These are phyloP conservation scores for Pogonus chalceus DNA, from an alignment of 1,140 invertebrate genomes.

Conservation along the genomic window DNA sequence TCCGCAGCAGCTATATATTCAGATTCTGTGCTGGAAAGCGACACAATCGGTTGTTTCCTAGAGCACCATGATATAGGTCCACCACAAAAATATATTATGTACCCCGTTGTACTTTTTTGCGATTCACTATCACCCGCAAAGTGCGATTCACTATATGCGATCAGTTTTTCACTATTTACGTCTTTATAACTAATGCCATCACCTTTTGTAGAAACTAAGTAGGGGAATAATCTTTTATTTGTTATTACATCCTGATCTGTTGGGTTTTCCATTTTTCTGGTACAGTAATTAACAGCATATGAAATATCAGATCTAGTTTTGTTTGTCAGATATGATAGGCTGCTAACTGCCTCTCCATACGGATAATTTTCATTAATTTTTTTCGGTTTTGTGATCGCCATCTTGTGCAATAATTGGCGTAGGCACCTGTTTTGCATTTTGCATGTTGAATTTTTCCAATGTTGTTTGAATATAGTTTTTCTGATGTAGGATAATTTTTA, in stretches of 20 bases:
- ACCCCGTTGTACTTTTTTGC: conserved; percentile 22
- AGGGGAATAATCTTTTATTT: conserved; percentile 31
- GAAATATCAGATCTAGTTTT: conserved; percentile 33
- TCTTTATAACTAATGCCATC: not conserved
- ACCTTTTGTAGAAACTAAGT: conserved; percentile 28
- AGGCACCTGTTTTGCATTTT: not conserved
- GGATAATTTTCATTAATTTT: not conserved
- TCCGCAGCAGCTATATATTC: not conserved
- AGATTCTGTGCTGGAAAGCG: not conserved
- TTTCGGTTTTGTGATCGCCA: not conserved
- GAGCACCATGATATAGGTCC: conserved; percentile 19
- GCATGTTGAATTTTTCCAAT: not conserved
- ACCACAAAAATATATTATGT: conserved; percentile 18
- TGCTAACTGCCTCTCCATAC: conserved; percentile 13
- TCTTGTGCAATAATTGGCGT: not conserved
- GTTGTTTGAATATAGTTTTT: not conserved
- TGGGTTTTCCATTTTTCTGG: conserved; percentile 15
- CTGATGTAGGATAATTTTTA: too few species aligned
- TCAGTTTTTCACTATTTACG: not conserved
- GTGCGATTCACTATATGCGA: conserved; percentile 26
- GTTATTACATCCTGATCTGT: conserved; percentile 24
- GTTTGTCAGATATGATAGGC: conserved; percentile 27
- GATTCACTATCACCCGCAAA: conserved; percentile 22
- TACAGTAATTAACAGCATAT: conserved; percentile 16
- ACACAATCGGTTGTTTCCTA: not conserved